These are phyloP conservation scores for Gallinago jamesoni DNA, from an alignment of 2,113 vertebrate genomes.

Conservation along the genomic window DNA sequence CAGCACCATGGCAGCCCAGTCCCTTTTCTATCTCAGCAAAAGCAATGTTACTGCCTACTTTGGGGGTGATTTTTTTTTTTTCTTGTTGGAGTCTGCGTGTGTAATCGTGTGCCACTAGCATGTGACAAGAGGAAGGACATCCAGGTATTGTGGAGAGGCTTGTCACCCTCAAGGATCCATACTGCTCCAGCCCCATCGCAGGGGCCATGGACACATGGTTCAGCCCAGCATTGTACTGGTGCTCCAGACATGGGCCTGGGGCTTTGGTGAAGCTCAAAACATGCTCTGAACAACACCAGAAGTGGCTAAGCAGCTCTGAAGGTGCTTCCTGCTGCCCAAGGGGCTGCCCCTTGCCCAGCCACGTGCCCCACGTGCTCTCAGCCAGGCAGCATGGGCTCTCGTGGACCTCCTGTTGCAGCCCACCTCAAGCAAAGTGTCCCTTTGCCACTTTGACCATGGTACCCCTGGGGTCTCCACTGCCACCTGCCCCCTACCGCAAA, in stretches of 20 bases:
- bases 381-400: rapidly evolving
- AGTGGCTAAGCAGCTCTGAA: background rate
- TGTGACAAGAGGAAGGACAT: background rate
- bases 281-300: background rate
- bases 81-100: background rate
- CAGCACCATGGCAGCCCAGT: rapidly evolving
- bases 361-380: rapidly evolving
- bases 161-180: background rate
- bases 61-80: background rate
- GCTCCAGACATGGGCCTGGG: background rate
- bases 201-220: rapidly evolving
- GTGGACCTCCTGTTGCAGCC: rapidly evolving
- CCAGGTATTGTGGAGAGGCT: rapidly evolving
- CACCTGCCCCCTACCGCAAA: rapidly evolving
- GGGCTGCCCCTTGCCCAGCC: background rate
- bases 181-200: background rate
- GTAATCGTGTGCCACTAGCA: background rate
- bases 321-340: background rate
- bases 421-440: background rate
- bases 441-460: background rate
- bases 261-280: background rate
- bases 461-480: background rate
- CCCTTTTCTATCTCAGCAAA: background rate
- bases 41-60: background rate
- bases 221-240: background rate